Evolutionary conservation across 2,797 vertebrate species (phyloP).

Genomic region (Bradypodion pumilum): DNA sequence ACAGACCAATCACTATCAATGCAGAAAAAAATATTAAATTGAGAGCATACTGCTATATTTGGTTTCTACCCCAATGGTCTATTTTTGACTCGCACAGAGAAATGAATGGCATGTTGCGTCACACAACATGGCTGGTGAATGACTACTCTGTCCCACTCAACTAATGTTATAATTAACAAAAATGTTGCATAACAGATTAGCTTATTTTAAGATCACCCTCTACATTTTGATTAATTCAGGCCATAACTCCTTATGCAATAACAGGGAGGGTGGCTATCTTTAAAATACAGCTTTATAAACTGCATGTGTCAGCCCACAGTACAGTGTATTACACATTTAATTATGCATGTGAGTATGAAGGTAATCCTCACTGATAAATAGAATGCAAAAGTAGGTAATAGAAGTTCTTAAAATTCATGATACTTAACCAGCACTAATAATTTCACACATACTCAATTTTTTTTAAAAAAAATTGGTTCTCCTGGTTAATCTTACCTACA

Average conservation of each 20-base stretch:
- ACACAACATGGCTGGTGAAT: background rate
- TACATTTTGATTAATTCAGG: background rate
- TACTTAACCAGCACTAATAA: no score
- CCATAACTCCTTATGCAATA: background rate
- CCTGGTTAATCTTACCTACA: no score
- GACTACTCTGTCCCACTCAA: background rate
- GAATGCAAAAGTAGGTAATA: no score
- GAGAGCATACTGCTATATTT: background rate
- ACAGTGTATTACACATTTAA: no score
- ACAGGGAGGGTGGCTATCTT: background rate
- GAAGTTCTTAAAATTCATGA: no score
- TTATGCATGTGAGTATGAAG: no score
- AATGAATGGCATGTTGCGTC: background rate
- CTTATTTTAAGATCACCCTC: background rate
- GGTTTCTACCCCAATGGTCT: background rate
- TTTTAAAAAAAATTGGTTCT: no score
- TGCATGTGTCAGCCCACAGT: no score
- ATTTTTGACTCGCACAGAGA: background rate
- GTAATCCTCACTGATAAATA: no score
- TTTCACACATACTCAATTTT: no score
- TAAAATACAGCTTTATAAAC: background rate
- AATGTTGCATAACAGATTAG: background rate
- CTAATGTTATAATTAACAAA: background rate
- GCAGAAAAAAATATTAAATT: background rate
- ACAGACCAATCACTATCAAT: background rate